Conservation (phyloP, 2,888 invertebrate genomes). For the Linnaemya vulpina region DNA sequence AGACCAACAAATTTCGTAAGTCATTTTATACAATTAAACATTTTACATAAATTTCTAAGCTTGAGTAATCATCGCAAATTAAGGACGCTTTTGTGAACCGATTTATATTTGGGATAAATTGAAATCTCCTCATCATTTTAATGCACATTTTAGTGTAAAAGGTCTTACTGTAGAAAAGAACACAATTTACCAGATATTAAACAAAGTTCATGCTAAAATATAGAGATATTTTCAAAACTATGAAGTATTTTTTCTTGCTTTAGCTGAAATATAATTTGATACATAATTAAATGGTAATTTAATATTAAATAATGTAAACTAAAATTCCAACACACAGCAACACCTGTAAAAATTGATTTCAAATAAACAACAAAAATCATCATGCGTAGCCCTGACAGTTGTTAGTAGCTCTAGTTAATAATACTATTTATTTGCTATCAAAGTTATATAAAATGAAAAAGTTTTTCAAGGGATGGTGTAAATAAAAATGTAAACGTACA, state of each 20-base stretch:
- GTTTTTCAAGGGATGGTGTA: slow-evolving; percentile 15
- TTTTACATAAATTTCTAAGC: no score
- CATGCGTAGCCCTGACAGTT: slow-evolving; percentile 38
- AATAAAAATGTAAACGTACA: slow-evolving; percentile 16
- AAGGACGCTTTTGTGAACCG: no score
- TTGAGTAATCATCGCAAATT: no score
- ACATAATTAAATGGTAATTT: slow-evolving; percentile 49
- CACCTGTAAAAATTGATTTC: slow-evolving; percentile 70
- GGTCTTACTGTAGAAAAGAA: slow-evolving; percentile 35
- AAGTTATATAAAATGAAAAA: slow-evolving; percentile 8
- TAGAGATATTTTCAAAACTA: slow-evolving; percentile 49
- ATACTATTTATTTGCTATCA: background rate
- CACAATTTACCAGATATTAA: slow-evolving; percentile 54
- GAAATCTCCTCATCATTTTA: slow-evolving; percentile 11
- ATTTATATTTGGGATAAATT: background rate
- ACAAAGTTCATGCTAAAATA: slow-evolving; percentile 61
- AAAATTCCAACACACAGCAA: slow-evolving; percentile 74
- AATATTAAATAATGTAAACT: slow-evolving; percentile 54
- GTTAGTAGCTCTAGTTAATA: slow-evolving; percentile 16
- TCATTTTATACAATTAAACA: no score
- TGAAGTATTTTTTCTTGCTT: slow-evolving; percentile 25
- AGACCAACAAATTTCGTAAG: no score
- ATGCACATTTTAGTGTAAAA: slow-evolving; percentile 12
- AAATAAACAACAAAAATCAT: slow-evolving; percentile 24
- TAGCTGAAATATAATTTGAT: slow-evolving; percentile 56